Evolutionary conservation across 1,140 invertebrate genomes (phyloP).

Genomic region (Drosophila ercepeae): DNA sequence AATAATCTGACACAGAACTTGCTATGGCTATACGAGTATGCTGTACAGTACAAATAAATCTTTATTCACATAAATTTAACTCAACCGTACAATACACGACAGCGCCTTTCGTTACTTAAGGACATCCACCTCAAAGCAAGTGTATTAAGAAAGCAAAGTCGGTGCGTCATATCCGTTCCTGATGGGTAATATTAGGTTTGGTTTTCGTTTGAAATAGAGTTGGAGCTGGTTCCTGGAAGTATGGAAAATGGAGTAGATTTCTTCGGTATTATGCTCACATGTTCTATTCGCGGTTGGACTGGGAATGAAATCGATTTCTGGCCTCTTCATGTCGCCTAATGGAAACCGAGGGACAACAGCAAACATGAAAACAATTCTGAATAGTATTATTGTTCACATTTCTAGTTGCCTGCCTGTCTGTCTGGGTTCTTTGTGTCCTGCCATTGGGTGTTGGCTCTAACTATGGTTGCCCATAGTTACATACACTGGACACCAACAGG

Average conservation of each 20-base stretch:
- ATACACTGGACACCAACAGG: conserved; percentile 59
- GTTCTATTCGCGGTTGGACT: conserved; percentile 22
- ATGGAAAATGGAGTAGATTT: neutral
- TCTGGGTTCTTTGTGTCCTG: conserved; percentile 10
- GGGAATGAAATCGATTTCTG: conserved; percentile 15
- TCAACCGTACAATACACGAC: too few relatives aligned
- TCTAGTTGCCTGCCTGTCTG: conserved; percentile 25
- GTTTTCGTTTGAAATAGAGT: conserved; percentile 5
- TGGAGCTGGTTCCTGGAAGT: neutral
- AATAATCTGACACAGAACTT: too few relatives aligned
- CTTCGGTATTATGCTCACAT: conserved; percentile 12
- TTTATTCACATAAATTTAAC: too few relatives aligned
- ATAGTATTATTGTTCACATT: conserved; percentile 27
- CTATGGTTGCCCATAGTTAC: conserved; percentile 69
- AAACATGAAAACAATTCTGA: conserved; percentile 61
- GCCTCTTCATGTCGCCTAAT: neutral
- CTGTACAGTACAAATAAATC: too few relatives aligned
- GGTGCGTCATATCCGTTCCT: conserved; percentile 64
- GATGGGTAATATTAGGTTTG: neutral
- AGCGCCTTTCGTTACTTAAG: too few relatives aligned
- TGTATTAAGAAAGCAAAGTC: conserved; percentile 6
- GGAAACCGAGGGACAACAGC: conserved; percentile 8
- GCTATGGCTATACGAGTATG: too few relatives aligned
- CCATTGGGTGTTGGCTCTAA: conserved; percentile 5
- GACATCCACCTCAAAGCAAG: conserved; percentile 1